A percentile compares a stretch with the other conserved stretches of the same genome.
Evolutionary conservation across 2,888 invertebrate species (phyloP).

Genomic region (Doris montereyensis): DNA sequence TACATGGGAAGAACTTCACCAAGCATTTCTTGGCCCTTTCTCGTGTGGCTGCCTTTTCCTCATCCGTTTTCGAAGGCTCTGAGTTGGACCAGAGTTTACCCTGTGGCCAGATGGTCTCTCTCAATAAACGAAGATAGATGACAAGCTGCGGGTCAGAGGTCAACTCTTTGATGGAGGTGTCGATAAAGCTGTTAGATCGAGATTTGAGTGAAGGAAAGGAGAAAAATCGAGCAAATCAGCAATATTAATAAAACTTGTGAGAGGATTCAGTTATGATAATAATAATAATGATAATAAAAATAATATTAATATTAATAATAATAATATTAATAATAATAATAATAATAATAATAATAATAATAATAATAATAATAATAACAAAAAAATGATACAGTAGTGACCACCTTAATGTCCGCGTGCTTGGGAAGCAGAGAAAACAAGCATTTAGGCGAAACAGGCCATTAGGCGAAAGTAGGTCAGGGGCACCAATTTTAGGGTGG

Average conservation of each 20-base stretch:
- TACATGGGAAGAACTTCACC: slow-evolving; percentile 62
- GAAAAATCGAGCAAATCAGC: not conserved
- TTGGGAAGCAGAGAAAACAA: too few relatives aligned
- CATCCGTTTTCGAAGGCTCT: slow-evolving; percentile 47
- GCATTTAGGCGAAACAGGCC: too few relatives aligned
- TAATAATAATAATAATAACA: not conserved
- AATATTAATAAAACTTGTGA: too few relatives aligned
- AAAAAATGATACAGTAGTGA: too few relatives aligned
- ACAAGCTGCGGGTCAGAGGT: slow-evolving; percentile 12
- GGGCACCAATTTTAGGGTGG: too few relatives aligned
- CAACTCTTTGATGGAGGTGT: not conserved
- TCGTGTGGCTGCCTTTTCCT: slow-evolving; percentile 52
- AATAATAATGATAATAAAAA: not conserved
- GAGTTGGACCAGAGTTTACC: slow-evolving; percentile 50
- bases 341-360: not conserved
- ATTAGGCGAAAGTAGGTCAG: too few relatives aligned
- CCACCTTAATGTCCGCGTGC: too few relatives aligned
- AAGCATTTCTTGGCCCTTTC: slow-evolving; percentile 54
- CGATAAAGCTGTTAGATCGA: slow-evolving; percentile 20
- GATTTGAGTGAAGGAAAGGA: not conserved
- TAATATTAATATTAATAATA: not conserved
- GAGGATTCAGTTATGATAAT: not conserved
- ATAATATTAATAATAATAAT: not conserved
- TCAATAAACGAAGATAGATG: slow-evolving; percentile 55
- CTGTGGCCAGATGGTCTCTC: slow-evolving; percentile 64